Evolutionary conservation across 1,140 invertebrate genomes (phyloP).

Genomic region (Centruroides vittatus): DNA sequence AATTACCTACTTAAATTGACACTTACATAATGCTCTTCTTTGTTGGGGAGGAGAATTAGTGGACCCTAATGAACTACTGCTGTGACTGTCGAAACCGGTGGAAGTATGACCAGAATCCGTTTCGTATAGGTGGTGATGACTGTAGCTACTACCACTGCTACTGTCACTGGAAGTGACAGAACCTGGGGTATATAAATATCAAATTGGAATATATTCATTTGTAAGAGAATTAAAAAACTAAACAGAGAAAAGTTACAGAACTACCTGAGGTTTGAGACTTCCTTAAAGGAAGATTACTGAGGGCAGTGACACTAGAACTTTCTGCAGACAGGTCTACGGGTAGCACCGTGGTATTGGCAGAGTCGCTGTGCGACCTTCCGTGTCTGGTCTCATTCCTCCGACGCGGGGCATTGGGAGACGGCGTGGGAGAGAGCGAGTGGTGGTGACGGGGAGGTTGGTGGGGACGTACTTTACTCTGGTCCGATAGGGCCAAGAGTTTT

Average conservation of each 20-base stretch:
- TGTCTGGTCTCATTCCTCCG: conserved; percentile 30
- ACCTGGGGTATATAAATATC: conserved; percentile 34
- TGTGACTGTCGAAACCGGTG: conserved; percentile 53
- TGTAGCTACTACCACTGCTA: conserved; percentile 18
- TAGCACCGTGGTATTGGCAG: conserved; percentile 48
- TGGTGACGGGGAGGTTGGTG: conserved; percentile 55
- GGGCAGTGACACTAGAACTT: conserved; percentile 84
- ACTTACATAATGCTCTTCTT: conserved; percentile 10
- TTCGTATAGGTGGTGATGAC: conserved; percentile 24
- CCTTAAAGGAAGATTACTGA: conserved; percentile 70
- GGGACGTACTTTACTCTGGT: conserved; percentile 63
- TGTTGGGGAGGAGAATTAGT: conserved; percentile 22
- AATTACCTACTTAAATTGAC: background rate
- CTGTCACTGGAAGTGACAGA: conserved; percentile 60
- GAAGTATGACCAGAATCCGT: conserved; percentile 58
- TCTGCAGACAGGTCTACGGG: conserved; percentile 84
- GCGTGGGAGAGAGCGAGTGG: conserved; percentile 36
- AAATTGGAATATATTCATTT: conserved; percentile 16
- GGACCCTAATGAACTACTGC: conserved; percentile 40
- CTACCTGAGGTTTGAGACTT: conserved; percentile 70
- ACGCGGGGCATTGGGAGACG: conserved; percentile 29
- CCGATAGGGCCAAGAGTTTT: conserved; percentile 74
- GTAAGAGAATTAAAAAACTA: conserved; percentile 8
- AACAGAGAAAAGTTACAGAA: background rate
- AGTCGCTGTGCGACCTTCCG: conserved; percentile 83